Evolutionary conservation across 1,140 invertebrate genomes (phyloP).

Genomic region (Halotydeus destructor): DNA sequence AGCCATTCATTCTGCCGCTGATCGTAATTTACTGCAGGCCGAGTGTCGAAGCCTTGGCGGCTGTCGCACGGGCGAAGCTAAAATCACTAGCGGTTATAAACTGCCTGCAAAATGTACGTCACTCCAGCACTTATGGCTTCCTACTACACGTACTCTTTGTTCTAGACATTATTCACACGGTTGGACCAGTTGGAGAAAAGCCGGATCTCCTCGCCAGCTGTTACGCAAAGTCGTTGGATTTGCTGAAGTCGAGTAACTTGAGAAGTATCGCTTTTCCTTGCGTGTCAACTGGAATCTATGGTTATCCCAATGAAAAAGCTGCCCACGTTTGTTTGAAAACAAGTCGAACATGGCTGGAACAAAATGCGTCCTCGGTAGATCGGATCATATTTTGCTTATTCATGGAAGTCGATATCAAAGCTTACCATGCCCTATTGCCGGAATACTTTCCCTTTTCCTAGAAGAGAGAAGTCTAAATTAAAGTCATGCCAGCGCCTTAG

Average conservation of each 20-base stretch:
- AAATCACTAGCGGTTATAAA: constrained; percentile 47
- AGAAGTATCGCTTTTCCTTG: constrained; percentile 36
- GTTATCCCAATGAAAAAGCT: constrained; percentile 52
- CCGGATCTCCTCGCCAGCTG: constrained; percentile 36
- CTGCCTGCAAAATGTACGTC: constrained; percentile 42
- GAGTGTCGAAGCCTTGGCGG: constrained; percentile 50
- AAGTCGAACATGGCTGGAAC: constrained; percentile 41
- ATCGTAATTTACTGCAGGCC: constrained; percentile 32
- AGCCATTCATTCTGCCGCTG: constrained; percentile 58
- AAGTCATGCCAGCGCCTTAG: background rate
- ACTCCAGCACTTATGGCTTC: background rate
- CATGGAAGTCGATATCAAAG: constrained; percentile 40
- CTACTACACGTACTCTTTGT: constrained; percentile 1
- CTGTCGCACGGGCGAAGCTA: constrained; percentile 53
- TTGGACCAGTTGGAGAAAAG: constrained; percentile 51
- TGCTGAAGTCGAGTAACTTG: constrained; percentile 36
- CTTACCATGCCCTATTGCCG: constrained; percentile 48
- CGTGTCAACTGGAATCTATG: constrained; percentile 35
- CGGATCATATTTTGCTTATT: constrained; percentile 63
- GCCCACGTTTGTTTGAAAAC: constrained; percentile 44
- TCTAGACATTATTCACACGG: constrained; percentile 51
- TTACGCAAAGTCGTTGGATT: constrained; percentile 43
- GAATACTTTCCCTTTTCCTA: constrained; percentile 39
- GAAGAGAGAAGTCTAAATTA: background rate
- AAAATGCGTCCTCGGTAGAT: constrained; percentile 33